Evolutionary conservation across 2,113 vertebrate genomes (phyloP), one percentile per base, ranked within the genome.

Genomic region (Malurus cyaneus): DNA sequence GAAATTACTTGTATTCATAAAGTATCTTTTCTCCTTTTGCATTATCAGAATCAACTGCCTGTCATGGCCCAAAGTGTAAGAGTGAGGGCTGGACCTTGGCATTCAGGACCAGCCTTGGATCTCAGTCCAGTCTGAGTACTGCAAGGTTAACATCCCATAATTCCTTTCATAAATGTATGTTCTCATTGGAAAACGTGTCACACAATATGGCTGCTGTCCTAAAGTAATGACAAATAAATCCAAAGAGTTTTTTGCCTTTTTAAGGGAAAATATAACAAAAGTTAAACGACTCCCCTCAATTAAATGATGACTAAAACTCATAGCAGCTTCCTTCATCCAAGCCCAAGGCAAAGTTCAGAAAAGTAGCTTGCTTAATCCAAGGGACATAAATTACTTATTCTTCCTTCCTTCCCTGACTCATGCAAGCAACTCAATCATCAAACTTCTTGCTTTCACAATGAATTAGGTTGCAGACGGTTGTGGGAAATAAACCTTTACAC

Each of bases 271-370:
- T 25, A 32, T 5, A 82, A 47, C 18, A n/a, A 31, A 87, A 94
- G 66, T 90, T 80, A 82, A 79, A 77, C 60, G 72, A 76, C 5
- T 80, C 19, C 12, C 7, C 41, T 76, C n/a, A 65, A 18, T 86
- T 91, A 89, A 92, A 61, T 53, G 81, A 65, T 65, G 54, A 89
- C 66, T 82, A 88, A 87, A 91, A 50, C 26, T 20, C 24, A 18
- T 6, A 47, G 41, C 26, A 89, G 15, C 57, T 91, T 84, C 61
- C 39, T 79, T 76, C 65, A 64, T 53, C 66, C 12, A 72, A 85
- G 62, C 42, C 73, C 29, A 61, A 93, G 25, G 57, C 80, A 61
- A 89, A 79, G 42, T 49, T 65, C 49, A 53, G 66, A 69, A 67
- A 71, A 72, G 49, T 6, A 60, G 31, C 13, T 86, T 86, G 42